Percentiles rank a stretch among this genome's conserved stretches.
Evolutionary conservation across 2,888 invertebrate genomes (phyloP).

Genomic region (Drosophila nigricruria): DNA sequence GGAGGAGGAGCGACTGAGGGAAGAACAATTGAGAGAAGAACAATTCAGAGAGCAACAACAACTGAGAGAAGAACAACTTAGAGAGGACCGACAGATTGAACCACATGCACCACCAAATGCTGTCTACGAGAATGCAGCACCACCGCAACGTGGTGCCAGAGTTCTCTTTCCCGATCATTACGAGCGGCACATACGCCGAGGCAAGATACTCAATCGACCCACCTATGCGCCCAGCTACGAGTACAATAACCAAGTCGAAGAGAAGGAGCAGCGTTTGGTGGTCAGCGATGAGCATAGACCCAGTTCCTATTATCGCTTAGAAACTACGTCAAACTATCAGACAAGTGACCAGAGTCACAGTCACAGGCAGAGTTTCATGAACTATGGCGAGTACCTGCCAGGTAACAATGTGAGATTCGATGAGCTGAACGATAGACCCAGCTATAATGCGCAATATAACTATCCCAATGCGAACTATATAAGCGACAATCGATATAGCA

Average conservation of each 20-base stretch:
- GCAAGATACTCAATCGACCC: slow-evolving; percentile 82
- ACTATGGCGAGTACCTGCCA: slow-evolving; percentile 66
- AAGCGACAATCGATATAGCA: slow-evolving; percentile 70
- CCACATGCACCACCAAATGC: slow-evolving; percentile 52
- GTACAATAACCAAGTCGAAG: slow-evolving; percentile 44
- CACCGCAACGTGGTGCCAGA: slow-evolving; percentile 73
- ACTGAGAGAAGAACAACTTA: slow-evolving; percentile 10
- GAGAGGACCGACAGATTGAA: slow-evolving; percentile 14
- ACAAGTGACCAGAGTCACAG: slow-evolving; percentile 19
- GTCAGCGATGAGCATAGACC: slow-evolving; percentile 68
- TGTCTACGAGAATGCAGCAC: slow-evolving; percentile 60
- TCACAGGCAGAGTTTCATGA: slow-evolving; percentile 43
- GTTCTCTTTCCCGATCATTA: slow-evolving; percentile 86
- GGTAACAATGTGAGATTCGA: slow-evolving; percentile 41
- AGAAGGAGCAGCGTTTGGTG: slow-evolving; percentile 65
- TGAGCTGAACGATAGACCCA: slow-evolving; percentile 24
- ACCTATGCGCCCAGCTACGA: slow-evolving; percentile 68
- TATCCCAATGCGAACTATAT: slow-evolving; percentile 74
- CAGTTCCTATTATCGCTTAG: slow-evolving; percentile 56
- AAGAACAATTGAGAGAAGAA: slow-evolving; percentile 27
- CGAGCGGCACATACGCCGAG: slow-evolving; percentile 75
- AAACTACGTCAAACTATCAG: slow-evolving; percentile 32
- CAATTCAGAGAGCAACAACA: slow-evolving; percentile 12
- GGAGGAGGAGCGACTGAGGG: slow-evolving; percentile 25
- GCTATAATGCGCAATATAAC: slow-evolving; percentile 50